Base-by-base conservation (phyloP, 2,888 invertebrate species). In the Agriopis aurantiaria region DNA sequence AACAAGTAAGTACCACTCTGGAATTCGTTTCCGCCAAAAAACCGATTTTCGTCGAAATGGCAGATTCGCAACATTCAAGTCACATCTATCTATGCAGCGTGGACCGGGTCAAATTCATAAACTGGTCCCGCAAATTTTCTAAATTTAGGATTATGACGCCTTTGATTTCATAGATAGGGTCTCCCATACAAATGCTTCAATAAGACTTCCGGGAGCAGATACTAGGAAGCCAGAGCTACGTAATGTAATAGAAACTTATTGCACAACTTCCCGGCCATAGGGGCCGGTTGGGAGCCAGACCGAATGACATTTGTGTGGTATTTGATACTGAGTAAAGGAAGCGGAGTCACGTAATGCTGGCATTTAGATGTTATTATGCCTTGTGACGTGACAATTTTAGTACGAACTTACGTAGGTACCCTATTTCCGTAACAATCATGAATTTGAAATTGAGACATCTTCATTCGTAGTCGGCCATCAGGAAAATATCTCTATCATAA, bases 191-290 rank as follows among this genome's bases (percentile, higher is more conserved):
- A 55, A 74, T 76, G 78, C 77, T 64, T 51, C 62, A 49, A 57
- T 65, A 64, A 80, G 76, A 80, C 86, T 87, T 90, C 88, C 89
- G 87, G 87, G 85, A 85, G 80, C 77, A 74, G 65, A 72, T 76
- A 81, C 81, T 78, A 83, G 86, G 86, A 87, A 88, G 84, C 82
- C 80, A 85, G 87, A 88, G 84, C 82, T 80, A 83, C 82, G 65
- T 72, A 82, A 87, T 85, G 65, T 72, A 82, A 87, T 85, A 82
- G 85, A 85, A 86, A 82, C 82, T 77, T 84, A 87, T 90, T 90
- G 82, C 87, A 87, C 86, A 89, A 90, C 86, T 86, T 89, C 88
- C 88, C 85, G 84, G 78, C 80, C 80, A 75, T 49, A 14, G 61
- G 51, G 48, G 66, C 63, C 51, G 41, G 59, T 14, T 56, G 48